Base-by-base conservation (phyloP, 2,797 vertebrate species). In the Dermochelys coriacea region DNA sequence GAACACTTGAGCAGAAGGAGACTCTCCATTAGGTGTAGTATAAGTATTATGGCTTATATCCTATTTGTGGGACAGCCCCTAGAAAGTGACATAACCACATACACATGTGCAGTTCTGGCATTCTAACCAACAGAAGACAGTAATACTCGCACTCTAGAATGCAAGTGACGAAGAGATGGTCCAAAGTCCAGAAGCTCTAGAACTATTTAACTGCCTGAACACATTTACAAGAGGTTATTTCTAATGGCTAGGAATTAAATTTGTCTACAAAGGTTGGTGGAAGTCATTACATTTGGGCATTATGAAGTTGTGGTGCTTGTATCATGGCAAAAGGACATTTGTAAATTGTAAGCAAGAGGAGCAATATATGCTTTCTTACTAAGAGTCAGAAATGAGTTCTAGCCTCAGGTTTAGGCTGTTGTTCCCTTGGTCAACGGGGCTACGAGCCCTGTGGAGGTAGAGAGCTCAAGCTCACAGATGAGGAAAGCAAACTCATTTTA, bases 141-240 rank as follows among this genome's bases (percentile, higher is more conserved):
- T 3, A 25, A n/a, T 37, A 18, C 8, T 7, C 4, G 29, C 29
- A 25, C 59, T 3, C 5, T 34, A 16, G 4, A 10, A 27, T 80
- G 16, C 12, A 18, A 12, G 57, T 4, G n/a, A 19, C n/a, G 75
- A 47, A 81, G 31, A 29, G 52, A 14, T 37, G 57, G 16, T 5
- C 52, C 4, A 47, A 91, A 91, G 57, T 27, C 5, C 45, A 59
- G 61, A 41, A n/a, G 74, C 25, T 29, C 82, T 59, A 86, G 87
- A 87, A 86, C 79, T 23, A 75, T 50, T 55, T 75, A 89, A 23
- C 52, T 94, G 61, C 34, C 37, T 89, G 94, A 95, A 86, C 19
- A 23, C 1, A 51, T n/a, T 25, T 64, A 45, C 31, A 74, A 94
- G 12, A 31, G 12, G 27, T 84, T 86, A 80, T 45, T 88, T 52